Evolutionary conservation across 2,888 invertebrate genomes (phyloP), one percentile per base, ranked within the genome.

Genomic region (Trachelus troglodyta): DNA sequence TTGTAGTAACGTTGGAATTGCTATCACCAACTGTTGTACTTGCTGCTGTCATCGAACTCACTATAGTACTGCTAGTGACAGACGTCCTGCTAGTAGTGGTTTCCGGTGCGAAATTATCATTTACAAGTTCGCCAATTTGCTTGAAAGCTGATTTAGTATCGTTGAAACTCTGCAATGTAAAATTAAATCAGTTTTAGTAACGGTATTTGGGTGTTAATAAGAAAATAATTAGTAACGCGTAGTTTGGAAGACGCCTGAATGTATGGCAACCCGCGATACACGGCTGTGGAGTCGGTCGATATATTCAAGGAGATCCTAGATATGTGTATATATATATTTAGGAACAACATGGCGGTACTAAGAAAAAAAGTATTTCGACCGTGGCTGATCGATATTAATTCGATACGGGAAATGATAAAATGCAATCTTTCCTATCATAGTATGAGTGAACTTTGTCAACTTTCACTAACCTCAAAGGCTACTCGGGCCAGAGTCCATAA

Each of bases 81-180:
- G 84, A 76, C 0, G 81, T 74, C 56, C 31, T 79, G 15, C 79
- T 83, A 3, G 81, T 80, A 0, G 23, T 34, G 83, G 89, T 88
- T 79, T 92, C 92, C 12, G 92, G 91, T 31, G 89, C 79, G 80
- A 92, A 90, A 80, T 92, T 91, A 69, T 90, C 90, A 81, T 90
- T 91, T 31, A 93, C 83, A 71, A 93, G 84, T 56, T 87, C 84
- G 75, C 89, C 91, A 56, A 93, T 92, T 83, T 91, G 92, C 80
- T 90, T 88, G 34, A 92, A 85, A 0, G 93, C 93, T 75, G 92
- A 91, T 81, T 87, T 90, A 0, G 93, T 93, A 76, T 93, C 93
- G 81, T 91, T 91, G 85, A 92, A 91, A 86, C 93, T 92, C 93
- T 93, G 81, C 79, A 91, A 92, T 78, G 71, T 75, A 82, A 69